A percentile compares a stretch with the other conserved stretches of the same genome.
phyloP scores from a whole-genome alignment of 1,140 invertebrate species.

The Bombyx mori region DNA sequence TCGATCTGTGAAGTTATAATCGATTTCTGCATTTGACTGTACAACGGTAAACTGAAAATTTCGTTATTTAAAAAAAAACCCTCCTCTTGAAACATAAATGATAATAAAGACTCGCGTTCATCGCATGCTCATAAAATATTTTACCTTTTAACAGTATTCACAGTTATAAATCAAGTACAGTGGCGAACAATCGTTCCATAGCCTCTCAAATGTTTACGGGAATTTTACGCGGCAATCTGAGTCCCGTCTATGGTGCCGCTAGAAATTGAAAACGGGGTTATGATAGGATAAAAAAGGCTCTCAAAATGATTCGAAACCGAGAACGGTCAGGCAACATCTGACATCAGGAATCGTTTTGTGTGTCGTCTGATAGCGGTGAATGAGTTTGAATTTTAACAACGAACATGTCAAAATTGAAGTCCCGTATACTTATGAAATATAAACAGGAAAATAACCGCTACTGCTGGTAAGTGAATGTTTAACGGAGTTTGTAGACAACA shows the following conservation, averaged over 20 bases:
- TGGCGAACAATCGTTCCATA: slow-evolving; percentile 52
- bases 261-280: slow-evolving; percentile 66
- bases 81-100: neutral
- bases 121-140: slow-evolving; percentile 64
- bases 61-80: neutral
- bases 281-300: slow-evolving; percentile 51
- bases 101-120: slow-evolving; percentile 18
- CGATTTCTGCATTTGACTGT: too few species aligned
- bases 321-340: slow-evolving; percentile 14
- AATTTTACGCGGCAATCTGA: slow-evolving; percentile 65
- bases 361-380: slow-evolving; percentile 37
- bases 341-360: slow-evolving; percentile 40
- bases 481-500: too few species aligned
- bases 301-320: slow-evolving; percentile 24
- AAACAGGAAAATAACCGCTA: too few species aligned
- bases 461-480: too few species aligned
- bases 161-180: slow-evolving; percentile 60
- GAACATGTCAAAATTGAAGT: slow-evolving; percentile 2
- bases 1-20: too few species aligned
- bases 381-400: slow-evolving; percentile 42
- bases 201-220: slow-evolving; percentile 63
- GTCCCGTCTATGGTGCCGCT: slow-evolving; percentile 29
- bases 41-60: too few species aligned
- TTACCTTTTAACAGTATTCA: slow-evolving; percentile 66
- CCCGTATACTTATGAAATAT: too few species aligned